These are phyloP conservation scores for Platycheirus albimanus DNA, from an alignment of 2,888 invertebrate genomes.

Conservation along the genomic window DNA sequence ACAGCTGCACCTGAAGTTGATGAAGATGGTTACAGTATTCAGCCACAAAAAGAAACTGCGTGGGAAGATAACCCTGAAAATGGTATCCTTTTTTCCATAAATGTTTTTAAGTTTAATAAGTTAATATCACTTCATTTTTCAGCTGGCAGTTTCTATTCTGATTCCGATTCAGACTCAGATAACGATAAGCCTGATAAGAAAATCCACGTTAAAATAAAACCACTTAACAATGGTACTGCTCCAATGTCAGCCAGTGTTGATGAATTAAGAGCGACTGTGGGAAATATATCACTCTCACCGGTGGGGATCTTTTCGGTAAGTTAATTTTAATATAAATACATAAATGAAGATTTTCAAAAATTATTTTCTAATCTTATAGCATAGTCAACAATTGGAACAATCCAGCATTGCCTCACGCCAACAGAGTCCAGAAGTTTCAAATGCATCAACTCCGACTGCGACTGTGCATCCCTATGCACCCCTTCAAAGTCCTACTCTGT, in stretches of 20 bases:
- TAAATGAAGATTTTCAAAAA: background rate
- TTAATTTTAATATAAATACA: constrained; percentile 35
- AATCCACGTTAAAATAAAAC: constrained; percentile 97
- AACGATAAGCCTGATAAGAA: constrained; percentile 94
- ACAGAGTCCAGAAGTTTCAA: constrained; percentile 92
- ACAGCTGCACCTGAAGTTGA: constrained; percentile 90
- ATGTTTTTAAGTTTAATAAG: background rate
- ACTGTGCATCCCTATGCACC: constrained; percentile 92
- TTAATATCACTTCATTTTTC: constrained; percentile 62
- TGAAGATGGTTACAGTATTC: constrained; percentile 95
- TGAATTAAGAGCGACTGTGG: constrained; percentile 95
- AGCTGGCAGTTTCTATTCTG: constrained; percentile 92
- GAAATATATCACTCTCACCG: constrained; percentile 93
- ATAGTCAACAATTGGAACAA: constrained; percentile 81
- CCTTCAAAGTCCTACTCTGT: constrained; percentile 89
- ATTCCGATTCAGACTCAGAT: constrained; percentile 93
- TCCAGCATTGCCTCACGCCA: constrained; percentile 80
- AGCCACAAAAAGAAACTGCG: constrained; percentile 87
- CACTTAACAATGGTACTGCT: constrained; percentile 93
- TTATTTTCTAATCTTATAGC: constrained; percentile 79
- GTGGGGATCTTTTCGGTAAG: constrained; percentile 86
- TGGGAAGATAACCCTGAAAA: constrained; percentile 86
- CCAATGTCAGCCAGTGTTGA: constrained; percentile 98
- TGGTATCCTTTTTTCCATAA: constrained; percentile 76
- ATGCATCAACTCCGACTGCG: constrained; percentile 84